Conservation (phyloP, 2,797 vertebrate genomes). For the Ptychobarbus kaznakovi region DNA sequence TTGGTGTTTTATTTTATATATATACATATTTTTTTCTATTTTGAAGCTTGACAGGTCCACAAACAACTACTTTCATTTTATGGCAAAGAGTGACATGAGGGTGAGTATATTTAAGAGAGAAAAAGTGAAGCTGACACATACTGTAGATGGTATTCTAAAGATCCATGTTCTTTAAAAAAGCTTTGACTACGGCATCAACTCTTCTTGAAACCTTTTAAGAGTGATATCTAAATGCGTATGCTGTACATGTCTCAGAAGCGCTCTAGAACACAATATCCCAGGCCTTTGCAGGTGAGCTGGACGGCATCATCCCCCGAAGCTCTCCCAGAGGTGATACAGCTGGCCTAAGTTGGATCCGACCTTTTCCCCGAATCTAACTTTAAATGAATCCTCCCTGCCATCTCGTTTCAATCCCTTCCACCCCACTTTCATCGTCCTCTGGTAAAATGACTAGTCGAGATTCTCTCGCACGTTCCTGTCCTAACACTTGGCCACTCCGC, state of each 20-base stretch:
- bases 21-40: not conserved
- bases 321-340: slow-evolving; percentile 15
- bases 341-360: slow-evolving; percentile 14
- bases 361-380: slow-evolving; percentile 36
- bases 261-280: not conserved
- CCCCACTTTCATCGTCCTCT: slow-evolving; percentile 51
- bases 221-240: not conserved
- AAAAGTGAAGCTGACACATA: not conserved
- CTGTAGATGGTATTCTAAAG: not conserved
- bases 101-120: not conserved
- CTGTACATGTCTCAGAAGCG: not conserved
- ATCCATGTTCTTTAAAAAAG: not conserved
- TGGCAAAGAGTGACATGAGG: not conserved
- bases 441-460: slow-evolving; percentile 68
- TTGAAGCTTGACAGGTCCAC: not conserved
- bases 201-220: not conserved
- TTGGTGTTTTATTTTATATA: no score
- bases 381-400: slow-evolving; percentile 30
- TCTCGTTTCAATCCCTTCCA: slow-evolving; percentile 32
- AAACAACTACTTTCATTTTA: not conserved
- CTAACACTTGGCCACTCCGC: slow-evolving; percentile 44
- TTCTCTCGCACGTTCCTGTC: slow-evolving; percentile 65
- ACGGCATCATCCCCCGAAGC: not conserved
- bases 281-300: not conserved
- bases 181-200: not conserved